Evolutionary conservation across 2,888 invertebrate species (phyloP).

Genomic region (Cryptus armator): DNA sequence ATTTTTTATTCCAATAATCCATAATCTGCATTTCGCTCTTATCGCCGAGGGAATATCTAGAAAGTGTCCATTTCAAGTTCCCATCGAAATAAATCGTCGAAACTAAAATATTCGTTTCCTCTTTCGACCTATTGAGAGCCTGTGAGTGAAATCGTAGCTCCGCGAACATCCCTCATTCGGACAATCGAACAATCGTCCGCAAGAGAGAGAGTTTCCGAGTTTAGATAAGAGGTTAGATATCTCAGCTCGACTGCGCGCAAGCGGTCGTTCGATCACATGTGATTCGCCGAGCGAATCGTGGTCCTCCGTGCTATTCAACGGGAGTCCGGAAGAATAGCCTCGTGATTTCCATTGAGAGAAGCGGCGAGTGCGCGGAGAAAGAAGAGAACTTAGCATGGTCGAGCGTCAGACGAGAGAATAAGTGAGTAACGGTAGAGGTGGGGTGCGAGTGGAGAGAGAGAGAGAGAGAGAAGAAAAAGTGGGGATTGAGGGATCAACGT

Average conservation of each 20-base stretch:
- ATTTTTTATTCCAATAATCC: background rate
- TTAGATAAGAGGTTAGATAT: constrained; percentile 83
- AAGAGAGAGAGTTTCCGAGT: constrained; percentile 73
- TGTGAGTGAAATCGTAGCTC: constrained; percentile 1
- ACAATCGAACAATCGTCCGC: constrained; percentile 75
- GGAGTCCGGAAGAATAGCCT: constrained; percentile 80
- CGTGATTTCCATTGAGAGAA: constrained; percentile 82
- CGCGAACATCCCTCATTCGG: constrained; percentile 75
- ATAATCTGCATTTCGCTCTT: constrained; percentile 1
- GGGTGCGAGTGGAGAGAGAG: constrained; percentile 56
- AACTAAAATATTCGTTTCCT: constrained; percentile 56
- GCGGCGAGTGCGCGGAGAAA: constrained; percentile 56
- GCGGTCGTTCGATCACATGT: constrained; percentile 79
- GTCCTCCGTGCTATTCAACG: constrained; percentile 73
- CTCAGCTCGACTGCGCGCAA: constrained; percentile 68
- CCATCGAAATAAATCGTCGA: constrained; percentile 47
- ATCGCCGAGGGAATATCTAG: background rate
- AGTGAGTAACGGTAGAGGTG: constrained; percentile 42
- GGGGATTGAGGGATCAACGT: constrained; percentile 72
- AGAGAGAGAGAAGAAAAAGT: constrained; percentile 63
- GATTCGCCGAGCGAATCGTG: constrained; percentile 73
- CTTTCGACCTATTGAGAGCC: constrained; percentile 30
- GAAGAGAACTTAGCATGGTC: constrained; percentile 69
- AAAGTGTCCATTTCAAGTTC: background rate
- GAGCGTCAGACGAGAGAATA: constrained; percentile 58